phyloP scores from a whole-genome alignment of 1,140 invertebrate genomes.

The Polypedilum vanderplanki region DNA sequence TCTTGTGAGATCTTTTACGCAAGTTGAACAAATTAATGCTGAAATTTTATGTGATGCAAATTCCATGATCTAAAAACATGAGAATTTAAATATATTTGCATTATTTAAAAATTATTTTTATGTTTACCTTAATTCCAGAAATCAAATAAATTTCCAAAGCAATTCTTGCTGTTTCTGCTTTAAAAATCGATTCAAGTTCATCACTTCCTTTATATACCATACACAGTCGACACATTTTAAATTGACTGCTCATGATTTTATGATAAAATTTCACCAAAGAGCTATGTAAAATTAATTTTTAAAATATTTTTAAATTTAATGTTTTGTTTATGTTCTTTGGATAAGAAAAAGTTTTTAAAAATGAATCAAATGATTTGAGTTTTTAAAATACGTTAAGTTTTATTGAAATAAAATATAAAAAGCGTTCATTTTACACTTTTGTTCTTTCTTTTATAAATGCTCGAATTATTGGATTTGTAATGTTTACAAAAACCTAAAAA shows the following conservation, averaged over 20 bases:
- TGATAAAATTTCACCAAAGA: too few species aligned
- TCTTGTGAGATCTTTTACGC: background rate
- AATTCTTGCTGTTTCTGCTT: background rate
- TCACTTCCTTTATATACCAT: background rate
- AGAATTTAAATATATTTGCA: background rate
- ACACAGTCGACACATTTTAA: background rate
- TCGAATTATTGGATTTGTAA: background rate
- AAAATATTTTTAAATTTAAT: too few species aligned
- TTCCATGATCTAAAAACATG: background rate
- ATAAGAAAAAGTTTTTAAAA: too few species aligned
- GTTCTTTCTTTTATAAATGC: constrained; percentile 3
- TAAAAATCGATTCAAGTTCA: background rate
- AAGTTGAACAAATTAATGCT: background rate
- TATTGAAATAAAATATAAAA: background rate
- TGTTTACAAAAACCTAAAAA: background rate
- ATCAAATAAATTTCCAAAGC: background rate
- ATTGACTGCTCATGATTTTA: background rate
- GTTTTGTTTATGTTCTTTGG: too few species aligned
- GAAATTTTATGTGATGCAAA: background rate
- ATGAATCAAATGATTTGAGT: background rate
- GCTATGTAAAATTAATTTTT: background rate
- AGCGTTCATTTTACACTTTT: background rate
- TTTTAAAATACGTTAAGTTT: background rate
- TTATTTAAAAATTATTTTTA: background rate
- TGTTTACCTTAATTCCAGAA: background rate